Evolutionary conservation across 2,888 invertebrate species (phyloP), one percentile per base, ranked within the genome.

Genomic region (Trachelus stipa): DNA sequence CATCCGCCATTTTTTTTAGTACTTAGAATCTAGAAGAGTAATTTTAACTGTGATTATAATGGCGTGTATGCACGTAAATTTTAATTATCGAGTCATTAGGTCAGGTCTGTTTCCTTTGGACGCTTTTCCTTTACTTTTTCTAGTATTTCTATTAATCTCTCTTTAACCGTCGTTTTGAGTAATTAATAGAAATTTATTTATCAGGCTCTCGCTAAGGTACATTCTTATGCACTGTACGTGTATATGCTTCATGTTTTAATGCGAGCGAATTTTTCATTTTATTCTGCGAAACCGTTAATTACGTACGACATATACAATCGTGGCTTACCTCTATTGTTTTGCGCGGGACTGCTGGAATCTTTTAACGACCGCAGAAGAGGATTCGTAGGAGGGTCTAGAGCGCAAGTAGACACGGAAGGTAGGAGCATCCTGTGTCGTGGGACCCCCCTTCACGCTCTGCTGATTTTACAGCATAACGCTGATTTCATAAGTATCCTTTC

Each of bases 381-480:
- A 56, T 56, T 56, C 31, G 71, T 78, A 80, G 83, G 83, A 80
- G 80, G 82, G 79, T 79, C 77, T 80, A 34, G 69, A 80, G 79
- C 74, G 76, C 82, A 81, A 83, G 79, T 80, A 81, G 83, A 87
- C 84, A 84, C 88, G 88, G 88, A 89, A 88, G 85, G 86, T 83
- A 85, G 87, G 81, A 79, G 79, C 79, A 79, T 81, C 79, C 78
- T 81, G 79, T 74, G 69, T 76, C 75, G 76, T 81, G 84, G 83
- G 84, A 82, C 82, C 86, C 83, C 84, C 84, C 78, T 87, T 87
- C 83, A 89, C 83, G 89, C 88, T 89, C 85, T 80, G 87, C 77
- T 85, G 88, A 81, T 78, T 89, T 88, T 84, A 87, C 88, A 87
- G 83, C 87, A 88, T 89, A 87, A 88, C 87, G 87, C 85, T 88